These are phyloP conservation scores for Sebastolobus altivelis DNA, from an alignment of 2,797 vertebrate genomes.

Conservation along the genomic window DNA sequence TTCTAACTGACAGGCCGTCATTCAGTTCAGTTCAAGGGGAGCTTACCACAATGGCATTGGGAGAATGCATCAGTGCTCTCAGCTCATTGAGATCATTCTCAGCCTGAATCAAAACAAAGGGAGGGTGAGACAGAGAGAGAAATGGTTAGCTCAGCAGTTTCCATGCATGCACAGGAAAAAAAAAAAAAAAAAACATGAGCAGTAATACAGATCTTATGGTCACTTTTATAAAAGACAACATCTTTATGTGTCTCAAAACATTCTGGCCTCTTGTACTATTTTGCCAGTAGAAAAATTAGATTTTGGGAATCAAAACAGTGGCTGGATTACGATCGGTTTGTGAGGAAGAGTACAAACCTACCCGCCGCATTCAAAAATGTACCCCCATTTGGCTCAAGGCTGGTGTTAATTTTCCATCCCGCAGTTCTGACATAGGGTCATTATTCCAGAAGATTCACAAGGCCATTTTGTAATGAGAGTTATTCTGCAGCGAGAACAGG, in stretches of 20 bases:
- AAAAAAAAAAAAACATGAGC: conserved; percentile 29
- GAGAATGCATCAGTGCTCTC: conserved; percentile 99
- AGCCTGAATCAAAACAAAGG: conserved; percentile 89
- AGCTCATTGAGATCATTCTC: conserved; percentile 99
- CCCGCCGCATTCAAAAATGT: conserved; percentile 7
- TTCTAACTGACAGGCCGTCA: conserved; percentile 48
- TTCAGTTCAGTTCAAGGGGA: conserved; percentile 63
- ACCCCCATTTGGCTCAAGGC: conserved; percentile 8
- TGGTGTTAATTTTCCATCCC: conserved; percentile 7
- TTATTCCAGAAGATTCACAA: conserved; percentile 36
- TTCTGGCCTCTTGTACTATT: background rate
- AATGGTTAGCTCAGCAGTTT: conserved; percentile 86
- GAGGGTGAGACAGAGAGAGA: conserved; percentile 74
- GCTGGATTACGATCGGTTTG: background rate
- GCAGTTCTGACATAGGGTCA: conserved; percentile 11
- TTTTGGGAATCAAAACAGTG: background rate
- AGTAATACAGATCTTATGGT: conserved; percentile 19
- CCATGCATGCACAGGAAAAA: conserved; percentile 30
- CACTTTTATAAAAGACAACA: background rate
- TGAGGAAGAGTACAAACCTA: conserved; percentile 2
- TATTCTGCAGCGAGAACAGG: background rate
- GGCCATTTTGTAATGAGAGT: background rate
- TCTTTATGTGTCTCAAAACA: background rate
- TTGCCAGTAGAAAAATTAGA: background rate
- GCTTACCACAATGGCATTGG: conserved; percentile 99